These are phyloP conservation scores for Atethmia centrago DNA, from an alignment of 2,888 invertebrate species.

Conservation along the genomic window DNA sequence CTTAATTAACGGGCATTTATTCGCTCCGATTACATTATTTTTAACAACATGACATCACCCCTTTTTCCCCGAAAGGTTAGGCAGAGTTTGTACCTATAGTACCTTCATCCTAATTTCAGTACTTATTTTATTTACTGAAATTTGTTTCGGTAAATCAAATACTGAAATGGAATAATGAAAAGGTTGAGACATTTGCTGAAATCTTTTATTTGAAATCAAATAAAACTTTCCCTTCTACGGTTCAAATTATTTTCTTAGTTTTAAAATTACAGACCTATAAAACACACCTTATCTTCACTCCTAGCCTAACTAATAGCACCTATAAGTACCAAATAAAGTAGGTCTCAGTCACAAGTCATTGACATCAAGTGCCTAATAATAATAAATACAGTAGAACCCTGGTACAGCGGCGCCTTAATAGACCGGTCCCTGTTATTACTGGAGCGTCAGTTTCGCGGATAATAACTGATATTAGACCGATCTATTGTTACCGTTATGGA, in stretches of 20 bases:
- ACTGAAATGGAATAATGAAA: too few species aligned
- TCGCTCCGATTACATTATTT: too few species aligned
- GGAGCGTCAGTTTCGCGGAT: conserved; percentile 33
- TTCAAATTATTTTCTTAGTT: too few species aligned
- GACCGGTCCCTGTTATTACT: conserved; percentile 47
- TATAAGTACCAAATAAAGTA: conserved; percentile 38
- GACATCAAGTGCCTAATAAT: conserved; percentile 45
- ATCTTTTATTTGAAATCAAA: not conserved
- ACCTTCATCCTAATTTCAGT: not conserved
- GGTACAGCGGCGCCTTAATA: conserved; percentile 36
- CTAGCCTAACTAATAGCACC: conserved; percentile 13
- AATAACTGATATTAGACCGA: conserved; percentile 52
- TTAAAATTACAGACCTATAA: too few species aligned
- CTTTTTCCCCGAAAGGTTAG: too few species aligned
- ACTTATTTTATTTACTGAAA: not conserved
- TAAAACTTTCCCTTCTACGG: too few species aligned
- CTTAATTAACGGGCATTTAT: too few species aligned
- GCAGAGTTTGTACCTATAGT: too few species aligned
- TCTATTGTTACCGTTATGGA: conserved; percentile 48
- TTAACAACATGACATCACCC: too few species aligned
- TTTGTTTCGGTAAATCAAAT: too few species aligned
- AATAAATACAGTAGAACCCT: conserved; percentile 46
- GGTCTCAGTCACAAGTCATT: conserved; percentile 32
- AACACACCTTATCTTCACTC: not conserved
- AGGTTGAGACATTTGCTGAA: not conserved